These are phyloP conservation scores for Pararge aegeria DNA, from an alignment of 1,140 invertebrate genomes.

Conservation along the genomic window DNA sequence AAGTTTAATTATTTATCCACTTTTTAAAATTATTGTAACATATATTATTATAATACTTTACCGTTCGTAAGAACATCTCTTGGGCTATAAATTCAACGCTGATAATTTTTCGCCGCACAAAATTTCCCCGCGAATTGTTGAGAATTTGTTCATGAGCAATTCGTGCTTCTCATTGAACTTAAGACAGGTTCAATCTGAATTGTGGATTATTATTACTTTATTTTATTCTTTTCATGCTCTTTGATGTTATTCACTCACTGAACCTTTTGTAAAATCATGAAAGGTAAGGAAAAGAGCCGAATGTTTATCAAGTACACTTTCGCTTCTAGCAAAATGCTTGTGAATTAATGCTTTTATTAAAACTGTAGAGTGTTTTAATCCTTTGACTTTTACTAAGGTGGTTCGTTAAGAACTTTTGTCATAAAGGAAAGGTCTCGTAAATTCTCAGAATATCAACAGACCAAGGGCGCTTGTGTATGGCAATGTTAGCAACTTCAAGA, in stretches of 20 bases:
- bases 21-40: too few species aligned
- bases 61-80: neutral
- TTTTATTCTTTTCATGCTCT: constrained; percentile 15
- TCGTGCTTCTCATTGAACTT: constrained; percentile 12
- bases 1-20: too few species aligned
- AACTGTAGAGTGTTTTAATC: constrained; percentile 18
- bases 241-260: constrained; percentile 16
- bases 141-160: constrained; percentile 22
- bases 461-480: neutral
- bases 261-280: constrained; percentile 15
- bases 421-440: neutral
- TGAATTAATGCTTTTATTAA: constrained; percentile 20
- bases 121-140: constrained; percentile 20
- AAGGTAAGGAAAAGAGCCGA: constrained; percentile 2
- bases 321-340: neutral
- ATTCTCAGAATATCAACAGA: neutral
- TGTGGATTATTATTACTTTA: constrained; percentile 20
- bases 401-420: constrained; percentile 2
- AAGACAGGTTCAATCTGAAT: constrained; percentile 22
- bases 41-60: too few species aligned
- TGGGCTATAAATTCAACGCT: constrained; percentile 15
- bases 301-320: constrained; percentile 18
- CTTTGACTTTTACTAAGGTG: constrained; percentile 17
- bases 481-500: neutral
- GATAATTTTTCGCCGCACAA: constrained; percentile 28